Conservation (phyloP, 2,113 vertebrate genomes). For the Pelodiscus sinensis region DNA sequence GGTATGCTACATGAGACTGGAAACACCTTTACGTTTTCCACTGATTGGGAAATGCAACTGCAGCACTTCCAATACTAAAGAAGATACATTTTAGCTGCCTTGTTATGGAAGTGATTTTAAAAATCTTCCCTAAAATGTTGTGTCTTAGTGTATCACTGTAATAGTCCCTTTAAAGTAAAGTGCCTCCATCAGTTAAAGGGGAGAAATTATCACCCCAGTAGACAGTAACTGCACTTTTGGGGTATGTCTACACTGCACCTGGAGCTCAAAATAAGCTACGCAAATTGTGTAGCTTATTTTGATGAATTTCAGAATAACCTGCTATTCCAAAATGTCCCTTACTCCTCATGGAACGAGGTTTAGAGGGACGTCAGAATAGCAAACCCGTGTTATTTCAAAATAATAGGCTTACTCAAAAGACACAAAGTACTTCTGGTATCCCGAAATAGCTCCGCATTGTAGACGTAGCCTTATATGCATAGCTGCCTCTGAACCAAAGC, state of each 20-base stretch:
- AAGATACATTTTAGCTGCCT: conserved; percentile 1
- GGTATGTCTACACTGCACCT: no score
- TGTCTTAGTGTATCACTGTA: background rate
- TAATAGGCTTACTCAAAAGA: no score
- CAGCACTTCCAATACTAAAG: background rate
- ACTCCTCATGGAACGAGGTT: no score
- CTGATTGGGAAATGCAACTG: background rate
- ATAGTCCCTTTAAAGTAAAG: background rate
- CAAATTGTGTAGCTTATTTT: no score
- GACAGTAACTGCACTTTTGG: background rate
- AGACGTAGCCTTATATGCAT: background rate
- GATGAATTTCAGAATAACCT: no score
- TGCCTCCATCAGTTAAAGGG: background rate
- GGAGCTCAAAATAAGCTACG: no score
- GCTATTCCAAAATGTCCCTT: no score
- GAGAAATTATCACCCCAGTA: background rate
- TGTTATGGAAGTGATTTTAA: background rate
- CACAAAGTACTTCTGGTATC: no score
- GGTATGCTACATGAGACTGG: background rate
- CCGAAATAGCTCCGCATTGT: no score
- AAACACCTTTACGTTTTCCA: background rate
- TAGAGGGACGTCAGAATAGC: no score
- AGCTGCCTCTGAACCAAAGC: background rate
- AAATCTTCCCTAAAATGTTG: background rate
- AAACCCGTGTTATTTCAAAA: no score